Percentiles rank a stretch among this genome's conserved stretches.
Conservation (phyloP, 1,140 invertebrate species). For the Panagrolaimus sp. region DNA sequence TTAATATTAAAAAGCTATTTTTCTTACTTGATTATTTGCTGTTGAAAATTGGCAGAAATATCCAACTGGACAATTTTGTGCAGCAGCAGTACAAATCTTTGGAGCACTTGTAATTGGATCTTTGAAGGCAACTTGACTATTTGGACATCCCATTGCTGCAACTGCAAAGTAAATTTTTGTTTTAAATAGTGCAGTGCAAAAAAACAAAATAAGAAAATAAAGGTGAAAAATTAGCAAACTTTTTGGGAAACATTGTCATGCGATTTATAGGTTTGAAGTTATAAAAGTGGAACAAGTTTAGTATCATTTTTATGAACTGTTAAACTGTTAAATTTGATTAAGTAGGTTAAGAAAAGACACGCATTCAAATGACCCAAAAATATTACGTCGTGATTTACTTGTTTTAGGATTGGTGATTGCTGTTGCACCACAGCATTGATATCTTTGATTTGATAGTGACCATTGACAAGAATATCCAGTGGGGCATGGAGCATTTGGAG, state of each 20-base stretch:
- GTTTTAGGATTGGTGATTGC: slow-evolving; percentile 55
- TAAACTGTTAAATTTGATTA: slow-evolving; percentile 25
- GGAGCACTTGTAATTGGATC: slow-evolving; percentile 49
- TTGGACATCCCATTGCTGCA: slow-evolving; percentile 49
- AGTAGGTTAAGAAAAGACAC: slow-evolving; percentile 8
- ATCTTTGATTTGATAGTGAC: slow-evolving; percentile 56
- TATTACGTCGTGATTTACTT: slow-evolving; percentile 28
- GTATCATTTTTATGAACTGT: background rate
- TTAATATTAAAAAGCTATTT: no score
- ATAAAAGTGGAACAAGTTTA: background rate
- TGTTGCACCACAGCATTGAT: slow-evolving; percentile 56
- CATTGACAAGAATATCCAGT: slow-evolving; percentile 55
- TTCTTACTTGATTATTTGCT: slow-evolving; percentile 51
- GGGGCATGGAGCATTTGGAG: slow-evolving; percentile 56
- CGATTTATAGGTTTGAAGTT: background rate
- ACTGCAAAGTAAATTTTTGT: slow-evolving; percentile 15
- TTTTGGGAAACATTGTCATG: slow-evolving; percentile 3
- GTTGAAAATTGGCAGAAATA: slow-evolving; percentile 55
- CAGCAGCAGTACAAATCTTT: slow-evolving; percentile 54
- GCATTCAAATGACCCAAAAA: background rate
- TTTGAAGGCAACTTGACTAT: slow-evolving; percentile 52
- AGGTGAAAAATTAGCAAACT: slow-evolving; percentile 3
- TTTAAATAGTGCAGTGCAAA: background rate
- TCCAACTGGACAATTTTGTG: slow-evolving; percentile 56
- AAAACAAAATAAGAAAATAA: background rate